Evolutionary conservation across 2,797 vertebrate genomes (phyloP).

Genomic region (Hirundo rustica): DNA sequence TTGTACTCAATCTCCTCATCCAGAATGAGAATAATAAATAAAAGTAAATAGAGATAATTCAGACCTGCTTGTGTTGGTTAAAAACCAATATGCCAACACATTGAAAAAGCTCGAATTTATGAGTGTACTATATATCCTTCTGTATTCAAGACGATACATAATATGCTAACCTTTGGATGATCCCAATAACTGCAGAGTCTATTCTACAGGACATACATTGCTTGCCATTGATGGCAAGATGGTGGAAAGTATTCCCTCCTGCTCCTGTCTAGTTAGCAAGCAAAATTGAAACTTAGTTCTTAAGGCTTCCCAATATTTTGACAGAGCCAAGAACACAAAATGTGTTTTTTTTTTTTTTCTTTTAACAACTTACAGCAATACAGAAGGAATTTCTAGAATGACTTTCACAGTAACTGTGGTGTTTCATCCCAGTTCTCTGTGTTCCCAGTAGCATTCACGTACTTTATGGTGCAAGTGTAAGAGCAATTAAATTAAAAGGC

Average conservation of each 20-base stretch:
- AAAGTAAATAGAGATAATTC: neutral
- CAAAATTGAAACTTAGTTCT: neutral
- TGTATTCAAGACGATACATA: neutral
- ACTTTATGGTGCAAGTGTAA: neutral
- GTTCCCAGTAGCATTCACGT: neutral
- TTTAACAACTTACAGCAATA: neutral
- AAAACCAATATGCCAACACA: neutral
- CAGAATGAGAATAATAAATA: neutral
- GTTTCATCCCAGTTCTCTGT: neutral
- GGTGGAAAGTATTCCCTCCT: neutral
- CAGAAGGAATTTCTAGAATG: neutral
- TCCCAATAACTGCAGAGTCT: neutral
- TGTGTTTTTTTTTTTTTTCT: neutral
- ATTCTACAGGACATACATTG: neutral
- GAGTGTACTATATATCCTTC: neutral
- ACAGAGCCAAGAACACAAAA: neutral
- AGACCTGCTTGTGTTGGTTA: neutral
- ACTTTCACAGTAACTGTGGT: neutral
- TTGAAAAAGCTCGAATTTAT: neutral
- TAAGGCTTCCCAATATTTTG: neutral
- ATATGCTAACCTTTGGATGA: neutral
- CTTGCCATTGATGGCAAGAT: neutral
- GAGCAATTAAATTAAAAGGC: neutral
- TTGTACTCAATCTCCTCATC: neutral
- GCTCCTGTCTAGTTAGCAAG: neutral